Base-by-base conservation (phyloP, 2,113 vertebrate genomes). In the Macaca mulatta region DNA sequence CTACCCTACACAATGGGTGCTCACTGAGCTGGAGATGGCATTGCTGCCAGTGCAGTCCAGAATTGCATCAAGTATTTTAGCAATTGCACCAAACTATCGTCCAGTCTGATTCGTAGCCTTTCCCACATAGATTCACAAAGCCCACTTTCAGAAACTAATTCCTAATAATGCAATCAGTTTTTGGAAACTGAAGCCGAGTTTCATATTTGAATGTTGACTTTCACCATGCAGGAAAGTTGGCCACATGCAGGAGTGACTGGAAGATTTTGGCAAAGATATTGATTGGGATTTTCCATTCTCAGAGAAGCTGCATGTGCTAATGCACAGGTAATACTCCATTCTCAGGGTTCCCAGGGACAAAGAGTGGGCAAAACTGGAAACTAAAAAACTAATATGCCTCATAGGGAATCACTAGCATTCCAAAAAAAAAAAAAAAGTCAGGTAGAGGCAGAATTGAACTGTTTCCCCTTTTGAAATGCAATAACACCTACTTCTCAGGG, bases 151-250 rank as follows among this genome's bases (percentile, higher is more conserved):
- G 61, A 64, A 69, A 90, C 50, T 55, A 93, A 95, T 92, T 92
- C 92, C 40, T 94, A 90, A 93, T 92, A 96, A 97, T 79, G 23
- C 78, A 97, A 98, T 97, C 98, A 96, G 20, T 38, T 95, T 94
- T 96, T 82, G 84, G 86, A 96, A 87, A 89, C 61, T 27, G 11
- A 95, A 96, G 84, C 45, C 0, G 20, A 69, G 11, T 94, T 95
- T 98, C 93, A 95, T 93, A 97, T 96, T 96, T 93, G 96, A 97
- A 95, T 94, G 70, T 92, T 97, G 96, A 96, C 84, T 96, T 97
- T 88, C 88, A 79, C 55, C 88, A 92, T n/a, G 1, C 27, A 55
- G 64, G 45, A 84, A 85, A 97, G 70, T 87, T 89, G 80, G 95
- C 92, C 95, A 98, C 96, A 93, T 81, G 50, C 78, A 96, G 55